A percentile compares a stretch with the other conserved stretches of the same genome.
Evolutionary conservation across 2,113 vertebrate genomes (phyloP).

Genomic region (Nerophis ophidion): DNA sequence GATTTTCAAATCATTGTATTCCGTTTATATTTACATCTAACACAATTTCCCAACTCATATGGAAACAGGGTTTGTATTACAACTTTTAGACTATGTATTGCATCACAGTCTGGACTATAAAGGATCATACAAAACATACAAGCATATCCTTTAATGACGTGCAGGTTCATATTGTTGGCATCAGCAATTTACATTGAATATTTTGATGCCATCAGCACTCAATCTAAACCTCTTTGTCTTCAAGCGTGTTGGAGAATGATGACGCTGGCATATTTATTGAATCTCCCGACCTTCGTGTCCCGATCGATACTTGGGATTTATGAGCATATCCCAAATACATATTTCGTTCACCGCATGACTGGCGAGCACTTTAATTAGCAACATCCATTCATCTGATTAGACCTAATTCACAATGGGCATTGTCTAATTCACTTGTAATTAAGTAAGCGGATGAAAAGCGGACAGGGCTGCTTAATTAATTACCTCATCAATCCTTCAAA

Average conservation of each 20-base stretch:
- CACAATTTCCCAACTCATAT: no score
- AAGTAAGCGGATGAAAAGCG: constrained; percentile 49
- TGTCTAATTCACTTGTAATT: constrained; percentile 70
- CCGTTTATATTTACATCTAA: no score
- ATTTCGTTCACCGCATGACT: constrained; percentile 46
- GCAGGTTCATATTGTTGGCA: no score
- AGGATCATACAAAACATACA: no score
- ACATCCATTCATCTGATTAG: constrained; percentile 67
- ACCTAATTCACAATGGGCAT: constrained; percentile 59
- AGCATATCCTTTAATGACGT: no score
- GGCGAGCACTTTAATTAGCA: constrained; percentile 61
- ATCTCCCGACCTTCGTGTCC: constrained; percentile 33
- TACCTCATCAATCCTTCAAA: constrained; percentile 30
- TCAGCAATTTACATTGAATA: no score
- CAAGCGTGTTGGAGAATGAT: constrained; percentile 19
- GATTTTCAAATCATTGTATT: no score
- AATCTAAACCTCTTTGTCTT: constrained; percentile 23
- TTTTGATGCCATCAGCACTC: constrained; percentile 11
- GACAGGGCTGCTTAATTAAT: constrained; percentile 55
- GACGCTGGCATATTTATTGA: constrained; percentile 40
- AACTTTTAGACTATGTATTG: no score
- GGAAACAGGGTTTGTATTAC: no score
- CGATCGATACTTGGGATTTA: constrained; percentile 65
- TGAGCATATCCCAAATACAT: constrained; percentile 46
- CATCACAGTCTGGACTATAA: no score